These are phyloP conservation scores for Periphyllus acericola DNA, from an alignment of 2,888 invertebrate species.

Conservation along the genomic window DNA sequence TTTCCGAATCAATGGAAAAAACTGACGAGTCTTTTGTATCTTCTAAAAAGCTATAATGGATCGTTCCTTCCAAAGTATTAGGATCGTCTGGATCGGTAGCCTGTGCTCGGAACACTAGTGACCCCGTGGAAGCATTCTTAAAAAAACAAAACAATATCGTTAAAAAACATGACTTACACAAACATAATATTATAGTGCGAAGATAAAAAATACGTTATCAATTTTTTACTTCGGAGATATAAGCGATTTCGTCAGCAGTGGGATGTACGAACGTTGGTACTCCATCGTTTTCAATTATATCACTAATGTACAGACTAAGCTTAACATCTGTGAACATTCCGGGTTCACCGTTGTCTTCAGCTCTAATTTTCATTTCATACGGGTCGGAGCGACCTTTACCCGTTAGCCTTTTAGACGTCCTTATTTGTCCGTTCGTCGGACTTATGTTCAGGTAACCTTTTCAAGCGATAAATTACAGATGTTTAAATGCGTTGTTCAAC, in stretches of 20 bases:
- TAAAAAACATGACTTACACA: not conserved
- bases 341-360: slow-evolving; percentile 76
- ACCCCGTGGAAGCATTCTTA: slow-evolving; percentile 79
- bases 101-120: slow-evolving; percentile 79
- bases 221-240: slow-evolving; percentile 74
- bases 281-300: slow-evolving; percentile 83
- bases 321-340: slow-evolving; percentile 73
- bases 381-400: slow-evolving; percentile 81
- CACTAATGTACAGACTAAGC: slow-evolving; percentile 78
- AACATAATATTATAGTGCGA: not conserved
- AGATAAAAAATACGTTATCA: not conserved
- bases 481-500: not conserved
- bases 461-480: slow-evolving; percentile 25
- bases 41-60: slow-evolving; percentile 78
- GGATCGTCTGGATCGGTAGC: slow-evolving; percentile 84
- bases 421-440: slow-evolving; percentile 75
- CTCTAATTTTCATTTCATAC: slow-evolving; percentile 76
- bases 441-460: slow-evolving; percentile 77
- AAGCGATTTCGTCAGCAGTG: slow-evolving; percentile 76
- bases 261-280: slow-evolving; percentile 81
- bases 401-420: slow-evolving; percentile 75
- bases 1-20: slow-evolving; percentile 70
- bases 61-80: slow-evolving; percentile 78
- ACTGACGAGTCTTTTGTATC: slow-evolving; percentile 69
- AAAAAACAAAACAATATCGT: slow-evolving; percentile 45